Percentiles rank a stretch among this genome's conserved stretches.
Evolutionary conservation across 2,797 vertebrate genomes (phyloP).

Genomic region (Gastrophryne carolinensis): DNA sequence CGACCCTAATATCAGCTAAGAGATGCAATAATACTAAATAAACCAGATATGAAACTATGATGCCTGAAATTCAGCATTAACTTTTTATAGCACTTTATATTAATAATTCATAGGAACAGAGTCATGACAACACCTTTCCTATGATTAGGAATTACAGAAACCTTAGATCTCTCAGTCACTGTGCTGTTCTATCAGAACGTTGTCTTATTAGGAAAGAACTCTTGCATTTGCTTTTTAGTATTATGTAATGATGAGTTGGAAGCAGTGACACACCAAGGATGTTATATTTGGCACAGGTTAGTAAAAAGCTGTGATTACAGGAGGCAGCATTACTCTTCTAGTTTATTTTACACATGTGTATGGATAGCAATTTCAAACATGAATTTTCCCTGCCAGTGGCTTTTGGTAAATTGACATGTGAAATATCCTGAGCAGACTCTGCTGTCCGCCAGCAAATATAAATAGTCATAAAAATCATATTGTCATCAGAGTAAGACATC

Average conservation of each 20-base stretch:
- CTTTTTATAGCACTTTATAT: neutral
- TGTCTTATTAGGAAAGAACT: slow-evolving; percentile 12
- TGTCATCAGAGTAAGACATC: too few species aligned
- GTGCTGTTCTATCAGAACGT: slow-evolving; percentile 24
- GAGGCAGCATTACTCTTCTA: slow-evolving; percentile 4
- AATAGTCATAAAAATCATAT: neutral
- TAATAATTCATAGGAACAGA: slow-evolving; percentile 20
- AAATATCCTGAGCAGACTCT: neutral
- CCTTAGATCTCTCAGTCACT: slow-evolving; percentile 10
- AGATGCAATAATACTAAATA: too few species aligned
- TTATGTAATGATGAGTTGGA: slow-evolving; percentile 15
- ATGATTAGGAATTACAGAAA: slow-evolving; percentile 23
- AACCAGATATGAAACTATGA: too few species aligned
- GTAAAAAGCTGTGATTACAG: neutral
- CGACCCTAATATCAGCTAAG: too few species aligned
- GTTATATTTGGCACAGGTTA: neutral
- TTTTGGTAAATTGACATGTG: slow-evolving; percentile 8
- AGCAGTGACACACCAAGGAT: slow-evolving; percentile 8
- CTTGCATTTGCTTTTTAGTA: slow-evolving; percentile 15
- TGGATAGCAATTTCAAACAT: slow-evolving; percentile 5
- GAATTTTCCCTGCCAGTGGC: slow-evolving; percentile 1
- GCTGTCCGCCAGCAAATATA: neutral
- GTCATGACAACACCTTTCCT: neutral
- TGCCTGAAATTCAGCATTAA: too few species aligned
- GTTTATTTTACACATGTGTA: slow-evolving; percentile 11